A percentile compares a stretch with the other conserved stretches of the same genome.
These are phyloP conservation scores for Aethes cnicana DNA, from an alignment of 2,888 invertebrate species.

Conservation along the genomic window DNA sequence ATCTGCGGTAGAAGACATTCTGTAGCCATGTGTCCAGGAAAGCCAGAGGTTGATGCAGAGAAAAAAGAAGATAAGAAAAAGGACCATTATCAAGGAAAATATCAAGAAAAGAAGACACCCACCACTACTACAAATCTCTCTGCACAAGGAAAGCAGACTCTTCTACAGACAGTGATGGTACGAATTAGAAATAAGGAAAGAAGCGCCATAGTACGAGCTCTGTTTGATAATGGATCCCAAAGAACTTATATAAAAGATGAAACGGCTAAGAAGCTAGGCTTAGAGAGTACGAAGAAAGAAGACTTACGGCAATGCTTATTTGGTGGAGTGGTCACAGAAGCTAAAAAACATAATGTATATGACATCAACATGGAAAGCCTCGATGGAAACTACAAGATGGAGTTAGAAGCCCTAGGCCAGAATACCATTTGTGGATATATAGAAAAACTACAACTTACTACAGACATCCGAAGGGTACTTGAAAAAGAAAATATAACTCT, in stretches of 20 bases:
- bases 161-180: slow-evolving; percentile 19
- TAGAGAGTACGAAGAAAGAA: not conserved
- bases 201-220: not conserved
- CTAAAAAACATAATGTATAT: slow-evolving; percentile 1
- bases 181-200: not conserved
- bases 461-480: not conserved
- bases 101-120: not conserved
- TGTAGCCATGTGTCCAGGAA: not conserved
- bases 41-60: not conserved
- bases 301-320: slow-evolving; percentile 10
- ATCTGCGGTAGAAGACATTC: slow-evolving; percentile 10
- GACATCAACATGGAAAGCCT: not conserved
- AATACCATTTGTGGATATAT: slow-evolving; percentile 5
- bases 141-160: too few species aligned
- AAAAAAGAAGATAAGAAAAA: not conserved
- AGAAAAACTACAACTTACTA: not conserved
- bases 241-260: slow-evolving; percentile 13
- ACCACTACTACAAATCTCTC: not conserved
- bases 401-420: not conserved
- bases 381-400: not conserved
- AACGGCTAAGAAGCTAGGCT: not conserved
- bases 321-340: slow-evolving; percentile 8
- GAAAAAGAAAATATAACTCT: slow-evolving; percentile 3
- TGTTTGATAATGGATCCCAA: slow-evolving; percentile 22
- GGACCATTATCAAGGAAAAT: not conserved